Base-by-base conservation (phyloP, 2,113 vertebrate genomes). In the Casuarius casuarius region DNA sequence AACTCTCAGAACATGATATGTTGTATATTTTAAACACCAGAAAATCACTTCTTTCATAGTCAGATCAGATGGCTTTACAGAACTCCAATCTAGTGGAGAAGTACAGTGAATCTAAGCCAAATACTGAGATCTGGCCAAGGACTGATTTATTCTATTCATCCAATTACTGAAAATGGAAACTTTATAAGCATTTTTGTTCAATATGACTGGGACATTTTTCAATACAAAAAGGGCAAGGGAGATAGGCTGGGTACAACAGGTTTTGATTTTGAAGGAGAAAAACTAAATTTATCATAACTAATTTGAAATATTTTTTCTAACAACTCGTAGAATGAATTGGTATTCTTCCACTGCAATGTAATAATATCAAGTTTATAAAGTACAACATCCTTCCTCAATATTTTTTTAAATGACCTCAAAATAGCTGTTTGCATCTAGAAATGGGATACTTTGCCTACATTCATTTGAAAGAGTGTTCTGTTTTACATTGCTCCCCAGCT, bases 251-350 rank as follows among this genome's bases (percentile, higher is more conserved):
- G 48, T 73, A 75, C 0, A 0, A 33, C 33, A 59, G 19, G 9
- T 33, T 93, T 86, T 78, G 61, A 72, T 84, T 97, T 31, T 93
- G 56, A 88, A 93, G 66, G 48, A 90, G 59, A 61, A 89, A 92
- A 92, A 91, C 73, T 0, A 2, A 59, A 77, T 87, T 95, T 90
- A 58, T 21, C 26, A 35, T 88, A 92, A 74, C 40, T 94, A 87
- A 95, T 87, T 76, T 78, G 14, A 70, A 87, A 92, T 46, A 49
- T 51, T 10, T n/a, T 71, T n/a, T 76, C 29, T 58, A 65, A 88
- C 0, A 1, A 83, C 59, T 94, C 87, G 21, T 89, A 52, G 48
- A 94, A 87, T 82, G 21, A 94, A 82, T 76, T 91, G 22, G 54
- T 54, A 65, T 73, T 23, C 42, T 80, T 89, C 59, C 58, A n/a